These are phyloP conservation scores for Andrena flavipes DNA, from an alignment of 2,888 invertebrate genomes.

Conservation along the genomic window DNA sequence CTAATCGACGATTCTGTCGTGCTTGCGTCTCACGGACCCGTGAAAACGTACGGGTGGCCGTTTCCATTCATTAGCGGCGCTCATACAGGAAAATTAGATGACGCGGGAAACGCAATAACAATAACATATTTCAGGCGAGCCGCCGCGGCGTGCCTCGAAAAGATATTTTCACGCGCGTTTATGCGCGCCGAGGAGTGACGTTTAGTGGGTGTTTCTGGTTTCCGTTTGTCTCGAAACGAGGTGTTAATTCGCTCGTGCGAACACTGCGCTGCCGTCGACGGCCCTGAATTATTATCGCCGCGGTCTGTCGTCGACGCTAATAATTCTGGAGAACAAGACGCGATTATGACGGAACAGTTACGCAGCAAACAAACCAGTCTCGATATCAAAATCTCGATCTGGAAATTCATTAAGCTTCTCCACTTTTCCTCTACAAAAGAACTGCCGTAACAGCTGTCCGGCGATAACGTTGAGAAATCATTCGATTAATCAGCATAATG, in stretches of 20 bases:
- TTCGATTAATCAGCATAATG: too few species aligned
- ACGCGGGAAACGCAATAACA: slow-evolving; percentile 53
- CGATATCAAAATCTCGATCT: too few species aligned
- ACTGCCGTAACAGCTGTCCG: too few species aligned
- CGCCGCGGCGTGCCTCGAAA: background rate
- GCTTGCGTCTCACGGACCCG: slow-evolving; percentile 18
- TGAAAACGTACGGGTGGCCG: slow-evolving; percentile 41
- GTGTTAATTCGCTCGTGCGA: slow-evolving; percentile 74
- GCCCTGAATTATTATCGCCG: slow-evolving; percentile 59
- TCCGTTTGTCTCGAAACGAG: slow-evolving; percentile 75
- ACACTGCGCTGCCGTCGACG: slow-evolving; percentile 54
- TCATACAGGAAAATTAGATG: slow-evolving; percentile 49
- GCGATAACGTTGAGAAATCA: too few species aligned
- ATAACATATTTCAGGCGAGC: slow-evolving; percentile 52
- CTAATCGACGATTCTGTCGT: slow-evolving; percentile 29
- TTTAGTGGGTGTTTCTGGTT: slow-evolving; percentile 75
- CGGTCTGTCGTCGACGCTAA: slow-evolving; percentile 32
- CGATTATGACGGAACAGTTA: background rate
- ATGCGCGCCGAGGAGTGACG: slow-evolving; percentile 68
- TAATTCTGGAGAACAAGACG: slow-evolving; percentile 36
- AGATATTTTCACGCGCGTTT: slow-evolving; percentile 47
- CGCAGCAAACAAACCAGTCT: too few species aligned
- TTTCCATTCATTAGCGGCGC: slow-evolving; percentile 54
- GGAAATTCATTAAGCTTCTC: too few species aligned
- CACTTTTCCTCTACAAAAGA: too few species aligned